Conservation (phyloP, 2,797 vertebrate genomes). For the Bufotes viridis region DNA sequence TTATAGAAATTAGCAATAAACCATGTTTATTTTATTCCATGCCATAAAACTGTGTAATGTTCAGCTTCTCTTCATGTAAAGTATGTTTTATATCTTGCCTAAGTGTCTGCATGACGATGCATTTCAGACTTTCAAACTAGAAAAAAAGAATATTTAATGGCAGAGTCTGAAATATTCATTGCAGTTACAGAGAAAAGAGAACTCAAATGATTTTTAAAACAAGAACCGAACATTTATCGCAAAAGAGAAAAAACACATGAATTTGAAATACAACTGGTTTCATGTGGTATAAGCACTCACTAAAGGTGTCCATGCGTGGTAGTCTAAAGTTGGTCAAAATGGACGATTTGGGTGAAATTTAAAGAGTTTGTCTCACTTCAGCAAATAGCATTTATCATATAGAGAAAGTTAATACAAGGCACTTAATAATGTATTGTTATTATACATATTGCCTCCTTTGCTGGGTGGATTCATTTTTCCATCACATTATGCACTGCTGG, state of each 20-base stretch:
- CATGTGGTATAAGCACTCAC: no score
- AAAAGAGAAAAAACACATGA: neutral
- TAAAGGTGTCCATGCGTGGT: no score
- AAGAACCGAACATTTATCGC: neutral
- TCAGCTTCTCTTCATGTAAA: conserved; percentile 3
- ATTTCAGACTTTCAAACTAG: neutral
- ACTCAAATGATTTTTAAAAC: neutral
- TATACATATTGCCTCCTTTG: no score
- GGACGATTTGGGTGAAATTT: no score
- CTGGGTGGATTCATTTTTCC: no score
- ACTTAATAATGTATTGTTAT: no score
- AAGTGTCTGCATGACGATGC: neutral
- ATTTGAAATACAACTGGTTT: no score
- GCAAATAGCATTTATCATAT: no score
- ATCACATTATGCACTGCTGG: no score
- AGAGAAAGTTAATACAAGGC: no score
- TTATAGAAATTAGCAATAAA: conserved; percentile 25
- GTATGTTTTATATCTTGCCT: conserved; percentile 2
- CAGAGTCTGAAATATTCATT: neutral
- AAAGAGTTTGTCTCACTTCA: no score
- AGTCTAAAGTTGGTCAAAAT: no score
- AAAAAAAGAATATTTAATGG: conserved; percentile 26
- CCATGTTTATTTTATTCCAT: neutral
- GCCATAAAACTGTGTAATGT: conserved; percentile 26
- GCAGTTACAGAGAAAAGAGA: neutral